These are phyloP conservation scores for Eufriesea mexicana DNA, from an alignment of 1,140 invertebrate species.

Conservation along the genomic window DNA sequence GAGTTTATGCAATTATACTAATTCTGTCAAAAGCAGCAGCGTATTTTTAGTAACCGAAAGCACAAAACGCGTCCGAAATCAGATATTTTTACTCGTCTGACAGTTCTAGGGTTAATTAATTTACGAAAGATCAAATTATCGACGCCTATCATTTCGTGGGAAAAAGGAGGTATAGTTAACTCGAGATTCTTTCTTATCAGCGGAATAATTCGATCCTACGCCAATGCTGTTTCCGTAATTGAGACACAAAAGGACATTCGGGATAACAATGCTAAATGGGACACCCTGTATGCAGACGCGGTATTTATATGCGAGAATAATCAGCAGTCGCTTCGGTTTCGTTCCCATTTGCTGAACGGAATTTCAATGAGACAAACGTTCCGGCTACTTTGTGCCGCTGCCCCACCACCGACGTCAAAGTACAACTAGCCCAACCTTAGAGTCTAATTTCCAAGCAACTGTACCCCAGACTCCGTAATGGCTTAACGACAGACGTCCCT, in stretches of 20 bases:
- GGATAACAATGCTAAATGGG: not conserved
- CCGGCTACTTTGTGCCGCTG: not conserved
- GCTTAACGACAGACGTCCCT: not conserved
- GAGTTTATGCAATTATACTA: too few relatives aligned
- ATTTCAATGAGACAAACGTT: constrained; percentile 22
- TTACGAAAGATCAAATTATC: too few relatives aligned
- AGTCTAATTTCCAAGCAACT: not conserved
- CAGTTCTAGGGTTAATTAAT: too few relatives aligned
- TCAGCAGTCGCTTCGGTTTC: constrained; percentile 13
- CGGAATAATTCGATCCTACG: not conserved
- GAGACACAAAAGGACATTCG: not conserved
- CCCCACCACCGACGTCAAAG: not conserved
- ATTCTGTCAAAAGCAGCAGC: too few relatives aligned
- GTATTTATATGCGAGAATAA: constrained; percentile 27
- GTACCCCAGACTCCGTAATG: not conserved
- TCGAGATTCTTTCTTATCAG: not conserved
- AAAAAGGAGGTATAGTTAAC: too few relatives aligned
- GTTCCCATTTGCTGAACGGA: not conserved
- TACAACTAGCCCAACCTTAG: constrained; percentile 7
- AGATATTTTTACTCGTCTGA: too few relatives aligned
- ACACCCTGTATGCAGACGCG: not conserved
- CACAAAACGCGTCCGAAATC: too few relatives aligned
- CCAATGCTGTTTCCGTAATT: not conserved
- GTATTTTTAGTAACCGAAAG: too few relatives aligned
- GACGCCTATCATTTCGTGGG: too few relatives aligned